Percentiles rank a stretch among this genome's conserved stretches.
phyloP scores from a whole-genome alignment of 2,888 invertebrate genomes.

The Entomobrya proxima region DNA sequence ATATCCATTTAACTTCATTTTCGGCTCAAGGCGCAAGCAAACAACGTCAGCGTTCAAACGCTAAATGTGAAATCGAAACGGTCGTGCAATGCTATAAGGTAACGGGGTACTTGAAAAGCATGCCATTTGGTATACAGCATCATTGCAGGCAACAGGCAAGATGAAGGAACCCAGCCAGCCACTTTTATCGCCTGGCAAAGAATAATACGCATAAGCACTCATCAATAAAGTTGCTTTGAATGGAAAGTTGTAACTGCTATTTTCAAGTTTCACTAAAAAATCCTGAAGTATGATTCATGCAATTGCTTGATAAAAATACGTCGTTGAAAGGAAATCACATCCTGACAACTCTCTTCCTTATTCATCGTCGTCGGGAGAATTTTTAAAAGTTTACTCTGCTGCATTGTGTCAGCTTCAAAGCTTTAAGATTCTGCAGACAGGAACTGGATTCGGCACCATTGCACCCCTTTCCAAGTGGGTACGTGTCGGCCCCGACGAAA shows the following conservation, averaged over 20 bases:
- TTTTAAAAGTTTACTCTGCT: neutral
- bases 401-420: neutral
- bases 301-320: neutral
- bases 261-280: constrained; percentile 58
- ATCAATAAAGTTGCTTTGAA: constrained; percentile 33
- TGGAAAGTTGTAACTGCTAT: constrained; percentile 55
- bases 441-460: neutral
- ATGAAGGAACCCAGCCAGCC: constrained; percentile 17
- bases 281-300: constrained; percentile 7
- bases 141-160: constrained; percentile 7
- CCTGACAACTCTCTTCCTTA: neutral
- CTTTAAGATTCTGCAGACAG: neutral
- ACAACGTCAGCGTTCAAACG: neutral
- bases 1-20: neutral
- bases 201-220: neutral
- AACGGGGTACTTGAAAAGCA: neutral
- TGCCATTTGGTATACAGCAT: neutral
- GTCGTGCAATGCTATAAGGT: constrained; percentile 14
- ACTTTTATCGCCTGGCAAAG: constrained; percentile 11
- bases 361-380: neutral
- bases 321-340: neutral
- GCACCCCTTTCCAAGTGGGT: neutral
- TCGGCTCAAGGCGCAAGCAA: neutral
- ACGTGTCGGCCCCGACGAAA: neutral
- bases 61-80: constrained; percentile 57